These are phyloP conservation scores for Salminus brasiliensis DNA, from an alignment of 2,113 vertebrate genomes.

Conservation along the genomic window DNA sequence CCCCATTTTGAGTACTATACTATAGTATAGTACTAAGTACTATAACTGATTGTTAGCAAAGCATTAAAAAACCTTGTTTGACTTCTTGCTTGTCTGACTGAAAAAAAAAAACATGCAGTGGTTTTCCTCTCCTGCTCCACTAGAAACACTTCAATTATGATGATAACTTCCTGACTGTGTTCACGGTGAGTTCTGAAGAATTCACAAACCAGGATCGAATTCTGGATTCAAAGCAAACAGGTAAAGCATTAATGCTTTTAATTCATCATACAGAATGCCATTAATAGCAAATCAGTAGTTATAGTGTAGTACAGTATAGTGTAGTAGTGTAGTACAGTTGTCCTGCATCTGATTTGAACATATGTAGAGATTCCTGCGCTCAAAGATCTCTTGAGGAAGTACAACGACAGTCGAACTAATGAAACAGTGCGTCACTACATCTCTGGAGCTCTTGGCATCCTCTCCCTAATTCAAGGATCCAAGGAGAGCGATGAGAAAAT, in stretches of 20 bases:
- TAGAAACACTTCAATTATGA: slow-evolving; percentile 22
- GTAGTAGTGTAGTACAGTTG: too few species aligned
- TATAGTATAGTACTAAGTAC: too few species aligned
- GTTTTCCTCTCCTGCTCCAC: background rate
- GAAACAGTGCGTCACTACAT: background rate
- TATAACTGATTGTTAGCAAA: too few species aligned
- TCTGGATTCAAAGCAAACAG: slow-evolving; percentile 8
- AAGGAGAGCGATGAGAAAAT: background rate
- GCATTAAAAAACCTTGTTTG: too few species aligned
- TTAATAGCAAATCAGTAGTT: background rate
- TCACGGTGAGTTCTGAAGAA: slow-evolving; percentile 31
- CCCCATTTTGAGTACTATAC: too few species aligned
- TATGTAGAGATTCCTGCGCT: slow-evolving; percentile 16
- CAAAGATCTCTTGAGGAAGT: background rate
- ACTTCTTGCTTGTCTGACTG: too few species aligned
- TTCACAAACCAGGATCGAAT: background rate
- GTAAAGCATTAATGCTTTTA: background rate
- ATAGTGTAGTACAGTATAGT: too few species aligned
- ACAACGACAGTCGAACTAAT: background rate
- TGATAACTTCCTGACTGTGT: slow-evolving; percentile 12
- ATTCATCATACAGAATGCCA: background rate
- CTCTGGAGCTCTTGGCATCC: slow-evolving; percentile 15
- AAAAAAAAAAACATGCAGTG: too few species aligned
- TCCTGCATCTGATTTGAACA: background rate
- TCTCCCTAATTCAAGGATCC: background rate